Conservation (phyloP, 2,113 vertebrate species). For the Cynocephalus volans region DNA sequence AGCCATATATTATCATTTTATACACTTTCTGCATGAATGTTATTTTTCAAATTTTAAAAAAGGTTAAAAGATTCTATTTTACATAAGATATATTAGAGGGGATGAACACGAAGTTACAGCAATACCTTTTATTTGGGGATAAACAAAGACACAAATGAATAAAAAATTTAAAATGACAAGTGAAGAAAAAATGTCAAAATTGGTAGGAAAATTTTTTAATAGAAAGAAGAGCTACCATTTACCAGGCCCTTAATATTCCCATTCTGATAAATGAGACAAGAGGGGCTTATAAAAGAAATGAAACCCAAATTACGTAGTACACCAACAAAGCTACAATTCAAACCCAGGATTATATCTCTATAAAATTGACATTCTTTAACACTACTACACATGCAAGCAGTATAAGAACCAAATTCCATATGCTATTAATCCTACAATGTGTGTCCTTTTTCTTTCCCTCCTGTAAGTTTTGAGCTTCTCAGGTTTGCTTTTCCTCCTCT, state of each 20-base stretch:
- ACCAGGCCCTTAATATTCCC: neutral
- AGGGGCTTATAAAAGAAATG: neutral
- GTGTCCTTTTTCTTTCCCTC: neutral
- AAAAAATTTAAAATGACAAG: constrained; percentile 1
- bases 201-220: neutral
- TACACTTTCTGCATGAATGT: neutral
- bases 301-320: neutral
- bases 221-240: neutral
- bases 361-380: constrained; percentile 23
- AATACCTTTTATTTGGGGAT: neutral
- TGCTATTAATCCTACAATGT: neutral
- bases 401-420: neutral
- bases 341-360: neutral
- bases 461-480: neutral
- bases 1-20: neutral
- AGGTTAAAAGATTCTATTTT: neutral
- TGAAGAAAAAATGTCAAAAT: neutral
- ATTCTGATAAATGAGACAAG: neutral
- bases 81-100: neutral
- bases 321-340: neutral
- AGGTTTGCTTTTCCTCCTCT: neutral
- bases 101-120: neutral
- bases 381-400: neutral
- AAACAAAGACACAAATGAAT: neutral
- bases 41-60: neutral